phyloP scores from a whole-genome alignment of 2,113 vertebrate species.

The Piaya cayana region DNA sequence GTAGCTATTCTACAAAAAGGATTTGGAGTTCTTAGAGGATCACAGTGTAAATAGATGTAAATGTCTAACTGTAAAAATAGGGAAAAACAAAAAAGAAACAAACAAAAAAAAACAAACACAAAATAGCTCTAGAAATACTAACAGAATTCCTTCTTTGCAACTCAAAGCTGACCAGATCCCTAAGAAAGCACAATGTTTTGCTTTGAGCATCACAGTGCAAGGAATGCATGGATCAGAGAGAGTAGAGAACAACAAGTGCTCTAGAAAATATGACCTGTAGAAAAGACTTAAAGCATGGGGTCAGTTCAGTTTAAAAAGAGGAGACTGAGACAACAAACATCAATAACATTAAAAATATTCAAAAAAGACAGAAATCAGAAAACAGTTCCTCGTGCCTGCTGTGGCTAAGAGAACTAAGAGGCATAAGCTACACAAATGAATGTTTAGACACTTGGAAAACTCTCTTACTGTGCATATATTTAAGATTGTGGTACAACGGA shows the following conservation, averaged over 20 bases:
- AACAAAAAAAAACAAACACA: not conserved
- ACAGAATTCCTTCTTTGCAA: not conserved
- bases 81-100: not conserved
- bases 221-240: not conserved
- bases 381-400: not conserved
- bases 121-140: not conserved
- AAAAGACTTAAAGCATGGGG: not conserved
- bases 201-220: constrained; percentile 27
- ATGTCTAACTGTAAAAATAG: not conserved
- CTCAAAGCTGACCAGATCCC: not conserved
- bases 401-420: not conserved
- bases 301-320: not conserved
- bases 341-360: not conserved
- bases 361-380: not conserved
- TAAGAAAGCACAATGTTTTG: not conserved
- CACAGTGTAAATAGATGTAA: not conserved
- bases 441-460: not conserved
- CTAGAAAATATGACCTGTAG: not conserved
- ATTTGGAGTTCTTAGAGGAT: not conserved
- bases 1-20: not conserved
- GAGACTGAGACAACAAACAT: not conserved
- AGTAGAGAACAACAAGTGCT: not conserved
- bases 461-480: not conserved
- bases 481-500: not conserved
- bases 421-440: not conserved